Evolutionary conservation across 2,888 invertebrate species (phyloP).

Genomic region (Heliconius cydno): DNA sequence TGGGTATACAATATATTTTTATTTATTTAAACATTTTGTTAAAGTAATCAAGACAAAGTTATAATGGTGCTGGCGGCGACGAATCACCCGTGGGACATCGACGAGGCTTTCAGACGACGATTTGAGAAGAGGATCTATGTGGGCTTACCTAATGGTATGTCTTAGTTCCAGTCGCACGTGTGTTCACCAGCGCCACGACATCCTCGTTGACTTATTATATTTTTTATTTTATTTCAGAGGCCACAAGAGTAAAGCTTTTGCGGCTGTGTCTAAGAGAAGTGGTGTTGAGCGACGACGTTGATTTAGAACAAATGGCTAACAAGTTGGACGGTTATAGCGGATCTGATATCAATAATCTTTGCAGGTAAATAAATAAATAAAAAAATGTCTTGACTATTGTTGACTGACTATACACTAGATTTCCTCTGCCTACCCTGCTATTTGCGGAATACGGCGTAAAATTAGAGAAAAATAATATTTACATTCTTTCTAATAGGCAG

Average conservation of each 20-base stretch:
- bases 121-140: conserved; percentile 95
- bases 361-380: conserved; percentile 78
- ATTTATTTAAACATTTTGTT: neutral
- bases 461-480: no score
- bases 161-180: neutral
- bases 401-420: no score
- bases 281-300: conserved; percentile 84
- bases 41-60: conserved; percentile 84
- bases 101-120: conserved; percentile 92
- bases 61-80: conserved; percentile 96
- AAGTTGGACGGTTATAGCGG: conserved; percentile 92
- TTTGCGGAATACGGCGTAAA: no score
- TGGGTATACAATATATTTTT: neutral
- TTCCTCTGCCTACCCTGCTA: no score
- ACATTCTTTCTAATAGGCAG: no score
- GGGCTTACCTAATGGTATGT: conserved; percentile 89
- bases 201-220: neutral
- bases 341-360: conserved; percentile 94
- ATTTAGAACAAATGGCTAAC: conserved; percentile 84
- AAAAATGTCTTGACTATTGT: no score
- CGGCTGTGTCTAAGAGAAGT: conserved; percentile 88
- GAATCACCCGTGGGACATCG: conserved; percentile 96
- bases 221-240: conserved; percentile 72
- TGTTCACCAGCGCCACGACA: no score
- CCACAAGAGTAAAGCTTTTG: conserved; percentile 86